Percentiles rank a stretch among this genome's conserved stretches.
phyloP scores from a whole-genome alignment of 1,140 invertebrate species.

The Geopemphigus sp. region DNA sequence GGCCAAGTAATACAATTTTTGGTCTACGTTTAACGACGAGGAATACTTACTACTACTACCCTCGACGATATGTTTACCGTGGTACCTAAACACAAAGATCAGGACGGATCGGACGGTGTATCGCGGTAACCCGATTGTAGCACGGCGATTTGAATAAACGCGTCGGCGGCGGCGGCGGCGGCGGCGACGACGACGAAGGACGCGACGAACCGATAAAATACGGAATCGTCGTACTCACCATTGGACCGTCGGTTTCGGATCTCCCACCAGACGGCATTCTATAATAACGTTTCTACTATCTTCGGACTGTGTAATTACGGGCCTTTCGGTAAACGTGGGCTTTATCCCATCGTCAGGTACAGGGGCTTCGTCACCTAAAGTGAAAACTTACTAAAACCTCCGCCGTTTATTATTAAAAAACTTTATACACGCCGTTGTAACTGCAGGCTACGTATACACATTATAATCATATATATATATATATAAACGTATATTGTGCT shows the following conservation, averaged over 20 bases:
- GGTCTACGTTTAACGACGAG: constrained; percentile 77
- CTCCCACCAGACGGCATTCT: constrained; percentile 91
- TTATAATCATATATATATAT: background rate
- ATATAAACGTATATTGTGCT: no score
- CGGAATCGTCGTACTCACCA: constrained; percentile 69
- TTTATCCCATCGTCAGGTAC: constrained; percentile 85
- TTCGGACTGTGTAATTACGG: constrained; percentile 90
- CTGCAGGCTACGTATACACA: background rate
- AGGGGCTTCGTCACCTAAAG: constrained; percentile 82
- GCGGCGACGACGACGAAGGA: no score
- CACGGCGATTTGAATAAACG: no score
- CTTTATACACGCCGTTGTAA: background rate
- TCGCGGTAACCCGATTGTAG: no score
- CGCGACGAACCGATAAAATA: no score
- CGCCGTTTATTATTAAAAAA: background rate
- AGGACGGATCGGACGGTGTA: no score
- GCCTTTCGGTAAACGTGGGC: constrained; percentile 94
- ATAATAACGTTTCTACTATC: constrained; percentile 90
- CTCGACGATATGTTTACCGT: constrained; percentile 73
- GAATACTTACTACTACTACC: constrained; percentile 72
- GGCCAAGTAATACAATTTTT: constrained; percentile 84
- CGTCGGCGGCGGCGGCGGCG: no score
- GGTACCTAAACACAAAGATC: constrained; percentile 53
- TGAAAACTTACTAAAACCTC: constrained; percentile 51
- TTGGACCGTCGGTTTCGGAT: constrained; percentile 84